phyloP scores from a whole-genome alignment of 2,113 vertebrate species.

The Lepisosteus osseus region DNA sequence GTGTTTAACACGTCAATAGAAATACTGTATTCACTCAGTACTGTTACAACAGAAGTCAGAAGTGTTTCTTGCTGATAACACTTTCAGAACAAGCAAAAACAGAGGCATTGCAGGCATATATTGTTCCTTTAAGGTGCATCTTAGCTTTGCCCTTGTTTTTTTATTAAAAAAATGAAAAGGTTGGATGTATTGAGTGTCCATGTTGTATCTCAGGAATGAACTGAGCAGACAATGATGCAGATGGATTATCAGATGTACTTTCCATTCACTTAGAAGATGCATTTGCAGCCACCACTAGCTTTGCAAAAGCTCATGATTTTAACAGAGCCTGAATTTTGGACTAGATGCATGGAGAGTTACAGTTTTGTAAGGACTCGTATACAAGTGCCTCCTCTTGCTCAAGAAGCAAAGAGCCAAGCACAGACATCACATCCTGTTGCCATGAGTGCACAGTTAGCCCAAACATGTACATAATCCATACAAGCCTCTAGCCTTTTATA shows the following conservation, averaged over 20 bases:
- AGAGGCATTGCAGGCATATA: not conserved
- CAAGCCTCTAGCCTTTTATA: not conserved
- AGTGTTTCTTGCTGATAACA: too few relatives aligned
- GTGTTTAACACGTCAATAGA: too few relatives aligned
- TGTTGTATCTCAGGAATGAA: not conserved
- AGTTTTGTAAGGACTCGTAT: not conserved
- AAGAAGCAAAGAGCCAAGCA: not conserved
- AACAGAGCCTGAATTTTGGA: not conserved
- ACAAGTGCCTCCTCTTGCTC: not conserved
- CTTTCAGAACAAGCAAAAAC: not conserved
- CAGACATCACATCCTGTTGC: not conserved
- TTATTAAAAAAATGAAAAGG: not conserved
- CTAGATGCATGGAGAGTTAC: not conserved
- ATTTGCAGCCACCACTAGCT: not conserved
- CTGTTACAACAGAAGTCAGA: too few relatives aligned
- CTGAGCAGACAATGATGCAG: not conserved
- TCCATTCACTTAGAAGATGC: not conserved
- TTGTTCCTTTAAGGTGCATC: conserved; percentile 8
- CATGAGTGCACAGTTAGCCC: not conserved
- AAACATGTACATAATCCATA: not conserved
- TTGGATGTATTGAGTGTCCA: not conserved
- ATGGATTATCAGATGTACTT: not conserved
- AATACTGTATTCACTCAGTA: too few relatives aligned
- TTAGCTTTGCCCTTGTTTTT: conserved; percentile 1
- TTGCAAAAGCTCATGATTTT: not conserved